phyloP scores from a whole-genome alignment of 2,113 vertebrate genomes.

The Triplophysa tibetana region DNA sequence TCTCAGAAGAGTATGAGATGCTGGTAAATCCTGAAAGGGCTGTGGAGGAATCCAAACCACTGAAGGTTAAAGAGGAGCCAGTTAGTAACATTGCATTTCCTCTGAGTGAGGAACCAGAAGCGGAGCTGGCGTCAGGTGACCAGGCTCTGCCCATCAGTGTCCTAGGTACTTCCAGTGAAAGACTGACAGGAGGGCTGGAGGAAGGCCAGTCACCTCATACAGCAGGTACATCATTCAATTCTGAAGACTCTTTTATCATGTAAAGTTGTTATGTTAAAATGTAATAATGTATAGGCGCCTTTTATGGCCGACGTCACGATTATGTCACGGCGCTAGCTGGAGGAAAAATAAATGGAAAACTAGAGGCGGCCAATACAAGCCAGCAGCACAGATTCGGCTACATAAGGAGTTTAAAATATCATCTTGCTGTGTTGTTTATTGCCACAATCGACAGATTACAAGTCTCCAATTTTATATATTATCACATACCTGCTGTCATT shows the following conservation, averaged over 20 bases:
- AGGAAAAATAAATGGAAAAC: no score
- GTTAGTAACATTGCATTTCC: constrained; percentile 91
- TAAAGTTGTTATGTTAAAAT: no score
- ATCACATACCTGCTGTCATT: no score
- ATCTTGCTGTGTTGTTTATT: no score
- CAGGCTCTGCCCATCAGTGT: constrained; percentile 91
- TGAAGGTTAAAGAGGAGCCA: constrained; percentile 92
- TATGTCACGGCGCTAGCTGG: no score
- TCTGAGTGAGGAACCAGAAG: constrained; percentile 89
- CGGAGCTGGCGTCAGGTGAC: constrained; percentile 87
- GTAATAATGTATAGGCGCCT: no score
- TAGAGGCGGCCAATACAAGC: no score
- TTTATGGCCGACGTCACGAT: no score
- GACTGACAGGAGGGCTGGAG: constrained; percentile 86
- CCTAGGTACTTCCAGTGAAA: constrained; percentile 83
- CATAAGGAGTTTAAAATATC: no score
- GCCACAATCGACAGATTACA: no score
- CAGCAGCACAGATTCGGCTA: no score
- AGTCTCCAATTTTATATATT: no score
- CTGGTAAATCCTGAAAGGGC: constrained; percentile 95
- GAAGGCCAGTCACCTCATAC: constrained; percentile 90
- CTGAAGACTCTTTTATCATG: not conserved
- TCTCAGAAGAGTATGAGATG: constrained; percentile 94
- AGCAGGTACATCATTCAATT: constrained; percentile 74
- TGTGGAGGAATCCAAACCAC: constrained; percentile 90